Evolutionary conservation across 1,140 invertebrate genomes (phyloP).

Genomic region (Diachasma alloeum): DNA sequence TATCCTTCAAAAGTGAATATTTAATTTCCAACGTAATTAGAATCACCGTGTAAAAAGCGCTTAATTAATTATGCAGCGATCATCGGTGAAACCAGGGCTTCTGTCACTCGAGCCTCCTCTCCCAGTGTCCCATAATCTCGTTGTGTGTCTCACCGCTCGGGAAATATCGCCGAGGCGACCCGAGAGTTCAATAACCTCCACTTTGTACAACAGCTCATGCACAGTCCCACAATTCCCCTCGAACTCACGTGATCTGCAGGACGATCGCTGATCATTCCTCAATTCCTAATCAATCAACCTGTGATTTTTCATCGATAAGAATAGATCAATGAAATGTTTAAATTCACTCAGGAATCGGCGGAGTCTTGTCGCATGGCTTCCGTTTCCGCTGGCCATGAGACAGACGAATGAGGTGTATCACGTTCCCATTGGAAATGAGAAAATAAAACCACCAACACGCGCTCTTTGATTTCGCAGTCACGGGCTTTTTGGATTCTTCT

Average conservation of each 20-base stretch:
- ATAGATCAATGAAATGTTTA: neutral
- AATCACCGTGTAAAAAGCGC: too few relatives aligned
- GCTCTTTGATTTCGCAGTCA: conserved; percentile 16
- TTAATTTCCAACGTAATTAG: too few relatives aligned
- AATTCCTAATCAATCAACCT: neutral
- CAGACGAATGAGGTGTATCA: neutral
- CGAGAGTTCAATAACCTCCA: conserved; percentile 7
- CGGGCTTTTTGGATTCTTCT: conserved; percentile 9
- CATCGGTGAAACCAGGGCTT: neutral
- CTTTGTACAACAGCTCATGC: neutral
- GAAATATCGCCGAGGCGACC: neutral
- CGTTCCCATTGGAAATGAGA: neutral
- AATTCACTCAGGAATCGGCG: neutral
- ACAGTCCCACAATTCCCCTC: neutral
- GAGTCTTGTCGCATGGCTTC: neutral
- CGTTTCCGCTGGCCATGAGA: neutral
- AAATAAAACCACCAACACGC: neutral
- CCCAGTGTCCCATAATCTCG: neutral
- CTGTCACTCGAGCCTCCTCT: neutral
- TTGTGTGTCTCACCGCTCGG: neutral
- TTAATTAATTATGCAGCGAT: too few relatives aligned
- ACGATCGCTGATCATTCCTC: neutral
- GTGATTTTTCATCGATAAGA: neutral
- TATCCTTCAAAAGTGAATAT: too few relatives aligned
- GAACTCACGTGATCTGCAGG: neutral